Evolutionary conservation across 37 sponge, comb jelly and placozoan genomes (phyloP), one percentile per base, ranked within the genome.

Genomic region (Beroe forskalii): DNA sequence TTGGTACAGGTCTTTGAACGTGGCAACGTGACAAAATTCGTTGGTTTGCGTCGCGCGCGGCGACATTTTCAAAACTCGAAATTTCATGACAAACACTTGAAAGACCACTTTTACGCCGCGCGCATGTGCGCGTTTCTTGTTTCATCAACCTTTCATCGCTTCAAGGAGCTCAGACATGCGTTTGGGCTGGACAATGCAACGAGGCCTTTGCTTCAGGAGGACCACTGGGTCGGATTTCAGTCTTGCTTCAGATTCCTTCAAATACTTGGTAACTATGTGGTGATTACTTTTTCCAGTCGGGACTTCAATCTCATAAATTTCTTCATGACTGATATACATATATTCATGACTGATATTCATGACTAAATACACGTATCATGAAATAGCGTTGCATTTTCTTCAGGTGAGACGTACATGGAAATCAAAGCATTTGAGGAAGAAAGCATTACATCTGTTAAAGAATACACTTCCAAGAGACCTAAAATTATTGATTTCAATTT

Each of bases 151-250:
- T 23, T 22, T 64, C 17, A 22, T 19, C 42, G 4, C 55, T 42
- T 44, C 86, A 80, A 48, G 30, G 86, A 80, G n/a, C 12, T 80
- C 30, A 12, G 86, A 27, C 48, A 3, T 30, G 86, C 86, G 3
- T 80, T 80, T 43, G 86, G 86, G 35, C 38, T 80, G 27, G 86
- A 80, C 40, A 27, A 24, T 0, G 86, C 38, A 23, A 38, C 86
- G n/a, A 23, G 0, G 30, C 28, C n/a, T 1, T 9, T 20, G 4
- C 40, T 80, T 48, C 86, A 80, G 42, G 86, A 80, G 22, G 86
- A 80, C 86, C 86, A 80, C 27, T 80, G 86, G 86, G 55, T 80
- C 30, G 86, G 86, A 4, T 80, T 80, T 48, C 86, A 80, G 55
- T 80, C 86, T 4, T 80, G 55, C 55, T 80, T 80, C 55, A 41